phyloP scores from a whole-genome alignment of 2,797 vertebrate species.

The Acrocephalus scirpaceus region DNA sequence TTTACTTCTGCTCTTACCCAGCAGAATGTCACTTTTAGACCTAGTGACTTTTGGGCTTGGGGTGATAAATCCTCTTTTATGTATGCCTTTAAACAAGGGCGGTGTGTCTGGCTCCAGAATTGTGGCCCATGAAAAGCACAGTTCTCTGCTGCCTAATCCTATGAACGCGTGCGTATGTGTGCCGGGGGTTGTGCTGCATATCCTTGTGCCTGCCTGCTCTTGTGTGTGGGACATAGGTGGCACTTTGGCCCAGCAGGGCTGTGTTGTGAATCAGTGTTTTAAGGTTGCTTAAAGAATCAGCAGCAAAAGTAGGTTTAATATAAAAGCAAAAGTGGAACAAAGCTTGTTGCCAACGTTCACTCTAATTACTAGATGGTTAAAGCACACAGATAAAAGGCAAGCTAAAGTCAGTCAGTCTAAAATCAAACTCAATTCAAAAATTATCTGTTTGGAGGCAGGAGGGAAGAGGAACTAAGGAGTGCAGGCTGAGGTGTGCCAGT shows the following conservation, averaged over 20 bases:
- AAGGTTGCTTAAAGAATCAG: not conserved
- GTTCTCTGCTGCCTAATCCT: not conserved
- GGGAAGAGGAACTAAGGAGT: not conserved
- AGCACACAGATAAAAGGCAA: not conserved
- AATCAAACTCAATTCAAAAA: not conserved
- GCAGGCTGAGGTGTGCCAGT: not conserved
- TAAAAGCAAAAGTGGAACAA: not conserved
- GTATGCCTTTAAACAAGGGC: not conserved
- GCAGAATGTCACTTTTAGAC: not conserved
- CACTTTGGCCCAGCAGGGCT: not conserved
- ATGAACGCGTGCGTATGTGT: rapidly evolving
- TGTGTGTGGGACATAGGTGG: not conserved
- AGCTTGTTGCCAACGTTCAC: not conserved
- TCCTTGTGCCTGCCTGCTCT: not conserved
- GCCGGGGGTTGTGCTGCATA: not conserved
- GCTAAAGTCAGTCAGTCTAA: not conserved
- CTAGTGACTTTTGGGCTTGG: not conserved
- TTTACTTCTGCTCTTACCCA: not conserved
- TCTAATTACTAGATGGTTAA: not conserved
- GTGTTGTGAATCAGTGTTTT: not conserved
- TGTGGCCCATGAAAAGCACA: rapidly evolving
- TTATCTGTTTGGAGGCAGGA: not conserved
- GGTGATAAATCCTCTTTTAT: not conserved
- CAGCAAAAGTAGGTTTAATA: not conserved
- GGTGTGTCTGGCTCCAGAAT: not conserved